These are phyloP conservation scores for Agelaius phoeniceus DNA, from an alignment of 2,113 vertebrate species.

Conservation along the genomic window DNA sequence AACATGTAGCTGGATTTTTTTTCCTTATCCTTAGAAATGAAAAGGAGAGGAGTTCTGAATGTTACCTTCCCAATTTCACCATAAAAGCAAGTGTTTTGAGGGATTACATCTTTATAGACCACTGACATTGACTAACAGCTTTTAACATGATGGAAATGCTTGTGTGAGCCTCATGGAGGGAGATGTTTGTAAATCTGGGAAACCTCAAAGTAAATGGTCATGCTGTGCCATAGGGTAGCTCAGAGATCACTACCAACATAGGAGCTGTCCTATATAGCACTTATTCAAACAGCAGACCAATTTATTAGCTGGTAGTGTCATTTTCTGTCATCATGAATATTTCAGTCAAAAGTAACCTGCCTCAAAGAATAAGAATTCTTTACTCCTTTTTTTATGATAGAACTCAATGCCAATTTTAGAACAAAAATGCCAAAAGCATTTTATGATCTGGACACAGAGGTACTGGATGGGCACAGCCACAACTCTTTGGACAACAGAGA, in stretches of 20 bases:
- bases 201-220: neutral
- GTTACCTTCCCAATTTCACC: neutral
- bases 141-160: neutral
- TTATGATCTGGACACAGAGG: neutral
- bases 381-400: neutral
- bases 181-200: neutral
- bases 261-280: neutral
- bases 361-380: neutral
- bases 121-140: neutral
- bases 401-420: neutral
- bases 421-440: neutral
- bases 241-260: neutral
- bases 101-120: neutral
- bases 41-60: neutral
- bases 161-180: neutral
- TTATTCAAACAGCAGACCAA: neutral
- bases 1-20: neutral
- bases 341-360: neutral
- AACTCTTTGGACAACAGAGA: neutral
- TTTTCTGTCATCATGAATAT: neutral
- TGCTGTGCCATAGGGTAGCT: neutral
- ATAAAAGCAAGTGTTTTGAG: neutral
- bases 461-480: neutral
- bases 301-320: neutral
- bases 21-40: neutral